Evolutionary conservation across 2,797 vertebrate genomes (phyloP).

Genomic region (Kryptopterus vitreolus): DNA sequence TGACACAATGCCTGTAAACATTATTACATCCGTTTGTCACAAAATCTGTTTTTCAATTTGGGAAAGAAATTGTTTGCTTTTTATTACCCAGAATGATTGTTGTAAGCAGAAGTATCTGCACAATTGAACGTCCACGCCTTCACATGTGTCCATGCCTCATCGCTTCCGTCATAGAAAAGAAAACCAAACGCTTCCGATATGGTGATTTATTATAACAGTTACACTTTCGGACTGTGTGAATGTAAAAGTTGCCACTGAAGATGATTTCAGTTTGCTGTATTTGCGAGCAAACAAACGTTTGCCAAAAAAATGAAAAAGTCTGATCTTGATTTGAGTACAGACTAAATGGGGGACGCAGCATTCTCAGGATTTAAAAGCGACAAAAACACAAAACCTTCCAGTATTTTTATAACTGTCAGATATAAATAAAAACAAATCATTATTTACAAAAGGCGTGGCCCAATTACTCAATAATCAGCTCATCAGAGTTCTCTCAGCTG

Average conservation of each 20-base stretch:
- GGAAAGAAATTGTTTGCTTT: not conserved
- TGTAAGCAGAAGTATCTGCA: slow-evolving; percentile 9
- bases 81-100: not conserved
- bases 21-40: not conserved
- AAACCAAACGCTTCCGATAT: not conserved
- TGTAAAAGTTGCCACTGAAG: not conserved
- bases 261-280: no score
- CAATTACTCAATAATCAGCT: not conserved
- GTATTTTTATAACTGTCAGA: not conserved
- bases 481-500: not conserved
- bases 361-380: not conserved
- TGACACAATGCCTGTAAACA: not conserved
- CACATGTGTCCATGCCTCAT: not conserved
- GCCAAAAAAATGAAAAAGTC: not conserved
- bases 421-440: not conserved
- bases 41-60: no score
- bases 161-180: not conserved
- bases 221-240: not conserved
- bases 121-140: slow-evolving; percentile 17
- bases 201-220: not conserved
- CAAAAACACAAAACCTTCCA: not conserved
- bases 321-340: not conserved
- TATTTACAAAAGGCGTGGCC: not conserved
- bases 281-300: not conserved
- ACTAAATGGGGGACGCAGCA: not conserved